A percentile compares a stretch with the other conserved stretches of the same genome.
Conservation (phyloP, 1,140 invertebrate species). For the Belonocnema kinseyi region DNA sequence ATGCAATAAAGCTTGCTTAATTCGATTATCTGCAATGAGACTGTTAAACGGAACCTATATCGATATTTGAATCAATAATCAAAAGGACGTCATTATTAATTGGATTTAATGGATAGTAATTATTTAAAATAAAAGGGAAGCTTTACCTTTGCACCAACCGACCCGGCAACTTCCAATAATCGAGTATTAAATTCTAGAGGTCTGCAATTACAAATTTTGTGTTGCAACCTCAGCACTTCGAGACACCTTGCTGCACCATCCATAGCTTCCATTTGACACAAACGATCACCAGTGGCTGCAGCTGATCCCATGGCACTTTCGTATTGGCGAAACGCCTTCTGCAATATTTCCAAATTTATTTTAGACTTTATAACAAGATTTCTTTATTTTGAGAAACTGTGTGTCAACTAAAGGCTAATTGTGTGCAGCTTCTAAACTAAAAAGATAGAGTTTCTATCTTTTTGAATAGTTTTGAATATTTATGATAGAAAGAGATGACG, state of each 20-base stretch:
- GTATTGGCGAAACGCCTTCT: slow-evolving; percentile 87
- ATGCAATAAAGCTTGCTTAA: too few relatives aligned
- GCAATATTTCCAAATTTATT: slow-evolving; percentile 44
- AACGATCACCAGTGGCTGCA: slow-evolving; percentile 84
- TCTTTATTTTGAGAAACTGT: neutral
- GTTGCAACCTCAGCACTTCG: slow-evolving; percentile 84
- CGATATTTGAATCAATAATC: slow-evolving; percentile 1
- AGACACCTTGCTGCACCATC: slow-evolving; percentile 88
- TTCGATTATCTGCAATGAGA: too few relatives aligned
- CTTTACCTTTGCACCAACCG: slow-evolving; percentile 85
- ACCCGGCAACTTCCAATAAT: slow-evolving; percentile 86
- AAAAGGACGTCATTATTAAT: neutral
- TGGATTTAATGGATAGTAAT: slow-evolving; percentile 31
- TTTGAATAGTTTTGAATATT: too few relatives aligned
- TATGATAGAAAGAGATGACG: too few relatives aligned
- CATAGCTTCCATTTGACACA: slow-evolving; percentile 92
- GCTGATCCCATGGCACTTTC: slow-evolving; percentile 89
- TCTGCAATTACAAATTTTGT: slow-evolving; percentile 89
- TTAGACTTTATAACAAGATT: slow-evolving; percentile 2
- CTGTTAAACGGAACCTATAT: neutral
- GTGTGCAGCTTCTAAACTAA: too few relatives aligned
- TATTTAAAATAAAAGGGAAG: slow-evolving; percentile 38
- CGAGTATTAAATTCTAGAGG: slow-evolving; percentile 89
- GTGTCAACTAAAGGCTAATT: too few relatives aligned
- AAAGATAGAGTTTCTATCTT: too few relatives aligned